A percentile compares a stretch with the other conserved stretches of the same genome.
phyloP scores from a whole-genome alignment of 2,113 vertebrate species.

The Narcine bancroftii region DNA sequence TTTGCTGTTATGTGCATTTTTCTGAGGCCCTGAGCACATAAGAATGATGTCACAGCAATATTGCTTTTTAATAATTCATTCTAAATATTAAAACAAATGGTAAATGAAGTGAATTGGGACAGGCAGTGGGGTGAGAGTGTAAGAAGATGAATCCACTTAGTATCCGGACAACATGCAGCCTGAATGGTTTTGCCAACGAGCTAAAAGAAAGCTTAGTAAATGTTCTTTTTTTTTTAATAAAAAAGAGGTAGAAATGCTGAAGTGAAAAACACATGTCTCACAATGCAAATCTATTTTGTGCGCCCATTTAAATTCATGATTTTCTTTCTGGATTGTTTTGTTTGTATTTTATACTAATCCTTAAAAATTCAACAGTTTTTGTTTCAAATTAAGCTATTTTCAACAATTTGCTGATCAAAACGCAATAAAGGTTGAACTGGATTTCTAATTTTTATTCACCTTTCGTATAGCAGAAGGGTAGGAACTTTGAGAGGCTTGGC shows the following conservation, averaged over 20 bases:
- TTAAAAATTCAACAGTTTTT: not conserved
- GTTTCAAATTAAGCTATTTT: not conserved
- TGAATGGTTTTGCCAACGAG: not conserved
- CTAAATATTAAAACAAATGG: not conserved
- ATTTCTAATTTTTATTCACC: conserved; percentile 31
- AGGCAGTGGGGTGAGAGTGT: not conserved
- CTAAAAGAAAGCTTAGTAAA: not conserved
- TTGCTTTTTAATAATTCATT: not conserved
- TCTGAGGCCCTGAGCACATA: not conserved
- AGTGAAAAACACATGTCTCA: conserved; percentile 10
- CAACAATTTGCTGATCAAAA: not conserved
- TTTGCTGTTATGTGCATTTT: not conserved
- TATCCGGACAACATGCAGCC: not conserved
- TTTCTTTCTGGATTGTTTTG: not conserved
- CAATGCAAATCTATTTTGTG: conserved; percentile 13
- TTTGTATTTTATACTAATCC: not conserved
- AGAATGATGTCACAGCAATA: not conserved
- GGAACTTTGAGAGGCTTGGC: not conserved
- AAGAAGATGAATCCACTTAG: not conserved
- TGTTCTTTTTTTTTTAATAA: too few species aligned
- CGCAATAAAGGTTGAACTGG: not conserved
- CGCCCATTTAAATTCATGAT: not conserved
- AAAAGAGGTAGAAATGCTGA: not conserved
- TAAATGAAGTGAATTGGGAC: too few species aligned
- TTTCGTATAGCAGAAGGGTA: not conserved